Percentiles rank a stretch among this genome's conserved stretches.
Conservation (phyloP, 2,888 invertebrate genomes). For the Lepidocyrtoides sp. region DNA sequence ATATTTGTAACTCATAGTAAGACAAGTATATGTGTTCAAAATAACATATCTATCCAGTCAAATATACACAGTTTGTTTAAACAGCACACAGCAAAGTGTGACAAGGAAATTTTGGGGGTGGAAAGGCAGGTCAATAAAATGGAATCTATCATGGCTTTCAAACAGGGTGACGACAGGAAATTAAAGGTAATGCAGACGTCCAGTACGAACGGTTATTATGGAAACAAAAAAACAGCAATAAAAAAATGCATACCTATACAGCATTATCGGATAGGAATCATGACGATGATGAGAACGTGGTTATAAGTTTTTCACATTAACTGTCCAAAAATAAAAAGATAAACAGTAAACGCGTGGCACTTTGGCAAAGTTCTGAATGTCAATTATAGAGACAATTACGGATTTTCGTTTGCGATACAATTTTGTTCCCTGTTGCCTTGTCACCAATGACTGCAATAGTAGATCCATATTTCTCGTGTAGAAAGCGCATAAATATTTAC, state of each 20-base stretch:
- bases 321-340: too few relatives aligned
- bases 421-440: background rate
- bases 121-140: background rate
- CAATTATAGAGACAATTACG: too few relatives aligned
- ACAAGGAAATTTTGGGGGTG: background rate
- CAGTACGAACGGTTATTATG: background rate
- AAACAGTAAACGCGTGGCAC: too few relatives aligned
- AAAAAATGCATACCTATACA: too few relatives aligned
- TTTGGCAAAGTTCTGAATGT: too few relatives aligned
- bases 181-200: conserved; percentile 56
- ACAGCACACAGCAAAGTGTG: background rate
- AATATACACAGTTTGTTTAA: too few relatives aligned
- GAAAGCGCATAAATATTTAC: background rate
- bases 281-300: background rate
- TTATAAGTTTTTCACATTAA: background rate
- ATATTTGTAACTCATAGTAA: too few relatives aligned
- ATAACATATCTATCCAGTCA: too few relatives aligned
- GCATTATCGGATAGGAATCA: too few relatives aligned
- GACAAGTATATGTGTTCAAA: too few relatives aligned
- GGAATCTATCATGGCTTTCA: conserved; percentile 45
- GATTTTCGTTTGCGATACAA: too few relatives aligned
- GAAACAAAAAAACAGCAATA: background rate
- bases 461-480: background rate
- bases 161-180: conserved; percentile 62
- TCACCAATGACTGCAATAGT: background rate